Conservation (phyloP, 2,888 invertebrate species). For the Pseudanteris insignis region DNA sequence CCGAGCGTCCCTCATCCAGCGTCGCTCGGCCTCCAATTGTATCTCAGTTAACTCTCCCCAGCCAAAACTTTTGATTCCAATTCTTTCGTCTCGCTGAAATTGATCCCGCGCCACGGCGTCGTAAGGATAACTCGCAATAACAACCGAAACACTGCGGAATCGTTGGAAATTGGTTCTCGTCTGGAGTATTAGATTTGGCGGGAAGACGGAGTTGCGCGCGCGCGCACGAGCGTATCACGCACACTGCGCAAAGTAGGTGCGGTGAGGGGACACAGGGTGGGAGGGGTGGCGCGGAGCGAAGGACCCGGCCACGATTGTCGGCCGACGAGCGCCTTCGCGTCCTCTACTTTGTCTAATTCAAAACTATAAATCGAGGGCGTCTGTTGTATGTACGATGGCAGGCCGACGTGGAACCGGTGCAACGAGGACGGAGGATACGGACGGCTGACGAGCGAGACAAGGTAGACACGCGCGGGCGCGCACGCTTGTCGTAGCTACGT, state of each 20-base stretch:
- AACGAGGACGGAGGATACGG: slow-evolving; percentile 20
- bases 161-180: slow-evolving; percentile 25
- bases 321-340: slow-evolving; percentile 24
- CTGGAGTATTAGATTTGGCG: slow-evolving; percentile 29
- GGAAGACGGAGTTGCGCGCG: slow-evolving; percentile 23
- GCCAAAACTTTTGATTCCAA: too few relatives aligned
- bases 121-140: slow-evolving; percentile 15
- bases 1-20: too few relatives aligned
- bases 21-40: too few relatives aligned
- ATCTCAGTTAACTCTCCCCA: too few relatives aligned
- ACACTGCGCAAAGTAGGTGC: slow-evolving; percentile 18
- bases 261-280: slow-evolving; percentile 28
- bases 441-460: too few relatives aligned
- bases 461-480: too few relatives aligned
- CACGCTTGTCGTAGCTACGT: slow-evolving; percentile 44
- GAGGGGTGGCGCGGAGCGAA: slow-evolving; percentile 34
- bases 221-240: slow-evolving; percentile 10
- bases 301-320: slow-evolving; percentile 31
- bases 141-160: too few relatives aligned
- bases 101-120: slow-evolving; percentile 3
- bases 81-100: too few relatives aligned
- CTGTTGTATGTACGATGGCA: slow-evolving; percentile 65
- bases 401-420: slow-evolving; percentile 42
- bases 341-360: slow-evolving; percentile 62
- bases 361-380: slow-evolving; percentile 66